phyloP scores from a whole-genome alignment of 2,888 invertebrate genomes.

The Polydrusus cervinus region DNA sequence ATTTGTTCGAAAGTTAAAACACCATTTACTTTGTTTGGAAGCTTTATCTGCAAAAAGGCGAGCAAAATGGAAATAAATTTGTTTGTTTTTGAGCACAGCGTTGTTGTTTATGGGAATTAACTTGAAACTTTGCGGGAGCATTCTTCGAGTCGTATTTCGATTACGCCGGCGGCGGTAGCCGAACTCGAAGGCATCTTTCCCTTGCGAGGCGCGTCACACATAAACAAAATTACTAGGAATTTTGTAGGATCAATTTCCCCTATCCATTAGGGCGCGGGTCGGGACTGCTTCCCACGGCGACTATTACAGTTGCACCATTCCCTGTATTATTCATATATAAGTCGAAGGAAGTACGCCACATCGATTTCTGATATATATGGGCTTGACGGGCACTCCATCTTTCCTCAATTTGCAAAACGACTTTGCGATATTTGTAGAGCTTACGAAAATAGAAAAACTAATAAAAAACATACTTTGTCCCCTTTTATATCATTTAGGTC shows the following conservation, averaged over 20 bases:
- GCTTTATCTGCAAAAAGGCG: slow-evolving; percentile 39
- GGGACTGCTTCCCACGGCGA: slow-evolving; percentile 64
- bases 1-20: slow-evolving; percentile 29
- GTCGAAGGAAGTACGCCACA: slow-evolving; percentile 61
- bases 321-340: slow-evolving; percentile 57
- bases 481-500: slow-evolving; percentile 8
- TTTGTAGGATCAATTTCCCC: slow-evolving; percentile 67
- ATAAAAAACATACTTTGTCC: slow-evolving; percentile 12
- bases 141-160: slow-evolving; percentile 61
- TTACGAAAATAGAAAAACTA: slow-evolving; percentile 27
- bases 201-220: slow-evolving; percentile 64
- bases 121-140: slow-evolving; percentile 58
- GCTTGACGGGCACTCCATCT: slow-evolving; percentile 52
- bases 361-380: slow-evolving; percentile 61
- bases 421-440: slow-evolving; percentile 25
- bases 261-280: slow-evolving; percentile 62
- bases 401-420: slow-evolving; percentile 55
- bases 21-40: slow-evolving; percentile 29
- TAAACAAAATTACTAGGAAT: slow-evolving; percentile 70
- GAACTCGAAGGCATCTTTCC: slow-evolving; percentile 53
- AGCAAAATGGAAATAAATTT: slow-evolving; percentile 45
- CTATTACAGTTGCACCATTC: slow-evolving; percentile 63
- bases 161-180: slow-evolving; percentile 59
- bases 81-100: slow-evolving; percentile 49
- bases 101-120: slow-evolving; percentile 61